Evolutionary conservation across 2,797 vertebrate species (phyloP), one percentile per base, ranked within the genome.

Genomic region (Lepilemur septentrionalis): DNA sequence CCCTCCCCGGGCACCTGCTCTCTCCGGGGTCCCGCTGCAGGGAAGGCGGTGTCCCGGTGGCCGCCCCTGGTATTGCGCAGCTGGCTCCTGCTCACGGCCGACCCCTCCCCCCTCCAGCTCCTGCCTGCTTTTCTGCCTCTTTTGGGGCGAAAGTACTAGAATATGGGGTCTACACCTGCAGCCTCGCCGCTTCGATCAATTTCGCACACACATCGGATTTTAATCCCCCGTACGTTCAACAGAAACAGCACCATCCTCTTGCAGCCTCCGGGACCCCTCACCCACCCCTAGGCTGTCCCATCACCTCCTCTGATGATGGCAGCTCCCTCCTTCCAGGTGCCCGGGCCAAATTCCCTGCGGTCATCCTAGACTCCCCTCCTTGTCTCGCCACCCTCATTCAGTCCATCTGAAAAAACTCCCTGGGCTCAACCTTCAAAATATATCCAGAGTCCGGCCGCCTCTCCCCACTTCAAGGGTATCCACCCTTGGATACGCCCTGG

Each of bases 21-120:
- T 25, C 18, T 9, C 32, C 1, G 22, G 28, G 28, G 22, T 12
- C 28, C n/a, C 11, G 8, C 82, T 13, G 57, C 0, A 3, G 2
- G 28, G n/a, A 55, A 72, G 43, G 23, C 1, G 2, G 38, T 5
- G 23, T 76, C n/a, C 18, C 92, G 81, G 84, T n/a, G 95, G 80
- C 63, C 23, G 9, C 6, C 14, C 14, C 15, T 14, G 10, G 76
- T 20, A 67, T 11, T 65, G 79, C 84, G 3, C 20, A 3, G 1
- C 10, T 1, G 10, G 3, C 52, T 13, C n/a, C 5, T 28, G 48
- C 48, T 57, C 32, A 18, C 3, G 15, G 17, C 32, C 63, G n/a
- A 6, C 4, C 25, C 12, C 32, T 5, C 5, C n/a, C 28, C 67
- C 35, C 48, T 79, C 13, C 38, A 13, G 18, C 22, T 61, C 73